These are phyloP conservation scores for Clanis bilineata DNA, from an alignment of 2,888 invertebrate species.

Conservation along the genomic window DNA sequence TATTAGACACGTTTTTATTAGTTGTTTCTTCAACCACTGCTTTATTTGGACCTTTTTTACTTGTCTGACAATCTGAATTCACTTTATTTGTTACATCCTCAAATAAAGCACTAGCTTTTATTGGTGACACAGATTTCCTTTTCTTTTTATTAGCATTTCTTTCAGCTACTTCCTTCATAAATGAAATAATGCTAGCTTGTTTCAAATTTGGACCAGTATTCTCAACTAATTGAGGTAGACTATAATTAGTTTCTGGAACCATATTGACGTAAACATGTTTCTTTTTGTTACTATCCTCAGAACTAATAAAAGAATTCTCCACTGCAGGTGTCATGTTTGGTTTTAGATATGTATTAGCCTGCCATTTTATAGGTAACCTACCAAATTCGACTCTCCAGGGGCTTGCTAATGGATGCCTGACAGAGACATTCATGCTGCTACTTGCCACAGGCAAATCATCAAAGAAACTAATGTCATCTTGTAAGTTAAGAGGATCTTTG, in stretches of 20 bases:
- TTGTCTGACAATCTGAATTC: conserved; percentile 23
- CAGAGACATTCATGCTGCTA: conserved; percentile 69
- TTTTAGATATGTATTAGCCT: conserved; percentile 68
- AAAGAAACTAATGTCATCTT: conserved; percentile 66
- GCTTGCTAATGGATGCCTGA: conserved; percentile 61
- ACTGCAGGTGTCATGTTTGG: conserved; percentile 77
- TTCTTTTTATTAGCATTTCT: conserved; percentile 60
- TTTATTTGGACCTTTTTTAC: conserved; percentile 32
- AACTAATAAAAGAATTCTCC: conserved; percentile 67
- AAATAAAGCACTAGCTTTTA: conserved; percentile 51
- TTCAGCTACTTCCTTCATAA: conserved; percentile 67
- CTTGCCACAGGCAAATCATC: conserved; percentile 71
- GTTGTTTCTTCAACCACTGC: conserved; percentile 1
- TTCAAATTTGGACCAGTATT: conserved; percentile 51
- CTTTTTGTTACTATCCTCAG: conserved; percentile 54
- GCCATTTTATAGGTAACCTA: conserved; percentile 72
- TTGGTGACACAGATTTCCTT: conserved; percentile 47
- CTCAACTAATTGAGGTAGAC: conserved; percentile 44
- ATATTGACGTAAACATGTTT: conserved; percentile 75
- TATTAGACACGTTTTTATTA: conserved; percentile 22
- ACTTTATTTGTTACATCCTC: conserved; percentile 37
- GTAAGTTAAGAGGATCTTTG: conserved; percentile 62
- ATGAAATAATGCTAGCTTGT: conserved; percentile 73
- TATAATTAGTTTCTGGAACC: conserved; percentile 45
- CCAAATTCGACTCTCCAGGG: conserved; percentile 76